phyloP scores from a whole-genome alignment of 2,888 invertebrate species.

The Orchesella flavescens region DNA sequence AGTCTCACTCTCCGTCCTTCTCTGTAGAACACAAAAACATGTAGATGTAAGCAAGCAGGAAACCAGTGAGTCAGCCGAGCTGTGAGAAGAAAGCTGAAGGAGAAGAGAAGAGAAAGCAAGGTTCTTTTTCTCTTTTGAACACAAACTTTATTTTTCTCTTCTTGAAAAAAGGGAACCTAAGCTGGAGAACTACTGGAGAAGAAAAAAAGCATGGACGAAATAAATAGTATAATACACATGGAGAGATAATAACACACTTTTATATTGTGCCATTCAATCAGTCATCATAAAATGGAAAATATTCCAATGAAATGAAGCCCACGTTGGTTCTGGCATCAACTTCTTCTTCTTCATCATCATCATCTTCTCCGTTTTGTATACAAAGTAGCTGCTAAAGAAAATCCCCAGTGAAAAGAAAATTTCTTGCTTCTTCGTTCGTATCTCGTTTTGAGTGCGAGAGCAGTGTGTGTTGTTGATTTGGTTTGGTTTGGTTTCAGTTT shows the following conservation, averaged over 20 bases:
- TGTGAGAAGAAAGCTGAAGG: slow-evolving; percentile 15
- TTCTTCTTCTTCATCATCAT: too few relatives aligned
- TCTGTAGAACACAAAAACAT: slow-evolving; percentile 40
- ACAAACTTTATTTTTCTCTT: too few relatives aligned
- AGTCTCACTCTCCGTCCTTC: neutral
- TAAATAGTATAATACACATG: too few relatives aligned
- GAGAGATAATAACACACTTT: slow-evolving; percentile 14
- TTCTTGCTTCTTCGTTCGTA: too few relatives aligned
- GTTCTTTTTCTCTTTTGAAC: neutral
- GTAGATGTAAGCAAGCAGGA: slow-evolving; percentile 32
- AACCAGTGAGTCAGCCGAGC: slow-evolving; percentile 53
- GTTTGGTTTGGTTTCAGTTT: neutral
- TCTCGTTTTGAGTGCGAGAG: too few relatives aligned
- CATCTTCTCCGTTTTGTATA: too few relatives aligned
- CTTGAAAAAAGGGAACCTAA: neutral
- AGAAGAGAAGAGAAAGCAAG: slow-evolving; percentile 11
- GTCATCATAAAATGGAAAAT: neutral
- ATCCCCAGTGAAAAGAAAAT: too few relatives aligned
- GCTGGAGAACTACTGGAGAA: neutral
- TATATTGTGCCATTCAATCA: slow-evolving; percentile 12
- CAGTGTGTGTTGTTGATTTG: neutral
- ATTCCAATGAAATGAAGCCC: too few relatives aligned
- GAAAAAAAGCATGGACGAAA: slow-evolving; percentile 3
- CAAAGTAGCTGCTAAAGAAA: too few relatives aligned
- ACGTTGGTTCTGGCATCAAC: too few relatives aligned